Evolutionary conservation across 2,797 vertebrate genomes (phyloP), one percentile per base, ranked within the genome.

Genomic region (Pteropus rufus): DNA sequence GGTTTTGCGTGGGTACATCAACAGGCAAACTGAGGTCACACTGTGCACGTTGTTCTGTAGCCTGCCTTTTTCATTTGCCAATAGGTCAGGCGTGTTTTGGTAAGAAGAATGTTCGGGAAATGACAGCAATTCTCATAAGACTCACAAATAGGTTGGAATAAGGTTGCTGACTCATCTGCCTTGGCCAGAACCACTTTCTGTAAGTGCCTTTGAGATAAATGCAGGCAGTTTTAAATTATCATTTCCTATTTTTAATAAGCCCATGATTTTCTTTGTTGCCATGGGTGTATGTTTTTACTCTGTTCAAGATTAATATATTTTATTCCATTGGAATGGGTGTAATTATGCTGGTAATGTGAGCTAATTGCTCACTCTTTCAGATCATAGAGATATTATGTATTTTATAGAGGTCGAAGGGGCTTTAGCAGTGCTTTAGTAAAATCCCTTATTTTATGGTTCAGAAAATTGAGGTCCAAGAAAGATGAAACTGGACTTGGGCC

Each of bases 241-340:
- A 46, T 60, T 88, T 95, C 91, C 93, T 91, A 80, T 96, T 92
- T 95, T 97, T 89, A 94, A 88, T 60, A 89, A 91, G 52, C 36
- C 19, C 39, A 8, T 85, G 90, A 54, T 81, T 92, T 90, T 92
- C 62, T 76, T 93, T 77, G 77, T 93, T 93, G 89, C 92, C 52
- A 77, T 56, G 73, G 87, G 70, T 60, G 34, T 65, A 26, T 62
- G 56, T 21, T 75, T 96, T 87, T 54, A 54, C 49, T 85, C 89
- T 80, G 41, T 73, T 81, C 52, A 41, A 39, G 24, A 79, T 24
- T 80, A 75, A 58, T 82, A 31, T 18, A 19, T 76, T 88, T 93
- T 77, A 58, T 90, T 54, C 67, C 84, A 21, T 16, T 31, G 39
- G 85, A 67, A 86, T 69, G 19, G 62, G 52, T 64, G 56, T 81